Conservation (phyloP, 2,113 vertebrate species). For the Aspiorhynchus laticeps region DNA sequence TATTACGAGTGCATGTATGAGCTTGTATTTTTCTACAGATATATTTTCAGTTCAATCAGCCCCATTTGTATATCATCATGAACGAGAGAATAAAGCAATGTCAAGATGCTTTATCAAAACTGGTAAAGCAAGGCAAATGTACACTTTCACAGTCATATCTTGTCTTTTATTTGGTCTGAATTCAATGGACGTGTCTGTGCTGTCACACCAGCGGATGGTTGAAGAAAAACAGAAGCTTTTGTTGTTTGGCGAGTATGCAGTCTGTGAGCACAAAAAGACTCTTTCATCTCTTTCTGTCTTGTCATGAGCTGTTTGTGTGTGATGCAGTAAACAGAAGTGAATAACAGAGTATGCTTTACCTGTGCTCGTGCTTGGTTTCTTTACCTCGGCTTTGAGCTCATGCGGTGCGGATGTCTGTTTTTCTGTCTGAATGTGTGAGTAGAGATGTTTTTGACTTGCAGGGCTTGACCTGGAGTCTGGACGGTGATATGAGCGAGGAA, state of each 20-base stretch:
- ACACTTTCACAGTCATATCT: conserved; percentile 7
- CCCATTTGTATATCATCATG: neutral
- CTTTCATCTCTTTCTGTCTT: conserved; percentile 29
- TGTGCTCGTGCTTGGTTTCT: neutral
- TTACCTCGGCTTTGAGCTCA: conserved; percentile 3
- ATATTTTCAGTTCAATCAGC: neutral
- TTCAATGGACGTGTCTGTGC: conserved; percentile 22
- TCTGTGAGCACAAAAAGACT: conserved; percentile 33
- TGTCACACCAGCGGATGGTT: conserved; percentile 29
- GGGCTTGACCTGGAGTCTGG: neutral
- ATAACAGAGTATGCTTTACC: conserved; percentile 36
- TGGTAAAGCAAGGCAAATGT: conserved; percentile 21
- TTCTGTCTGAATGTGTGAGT: neutral
- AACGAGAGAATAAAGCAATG: neutral
- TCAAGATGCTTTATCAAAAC: conserved; percentile 5
- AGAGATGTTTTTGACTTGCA: neutral
- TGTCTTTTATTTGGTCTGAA: conserved; percentile 31
- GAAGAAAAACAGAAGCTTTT: conserved; percentile 20
- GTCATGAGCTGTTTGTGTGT: conserved; percentile 41
- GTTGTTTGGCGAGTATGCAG: conserved; percentile 4
- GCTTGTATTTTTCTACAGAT: neutral
- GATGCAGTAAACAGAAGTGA: conserved; percentile 37
- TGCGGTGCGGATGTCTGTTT: neutral
- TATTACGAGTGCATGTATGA: neutral
- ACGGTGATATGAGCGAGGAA: neutral